Evolutionary conservation across 64 coral and sea anemone genomes (phyloP).

Genomic region (Montipora efflorescens): DNA sequence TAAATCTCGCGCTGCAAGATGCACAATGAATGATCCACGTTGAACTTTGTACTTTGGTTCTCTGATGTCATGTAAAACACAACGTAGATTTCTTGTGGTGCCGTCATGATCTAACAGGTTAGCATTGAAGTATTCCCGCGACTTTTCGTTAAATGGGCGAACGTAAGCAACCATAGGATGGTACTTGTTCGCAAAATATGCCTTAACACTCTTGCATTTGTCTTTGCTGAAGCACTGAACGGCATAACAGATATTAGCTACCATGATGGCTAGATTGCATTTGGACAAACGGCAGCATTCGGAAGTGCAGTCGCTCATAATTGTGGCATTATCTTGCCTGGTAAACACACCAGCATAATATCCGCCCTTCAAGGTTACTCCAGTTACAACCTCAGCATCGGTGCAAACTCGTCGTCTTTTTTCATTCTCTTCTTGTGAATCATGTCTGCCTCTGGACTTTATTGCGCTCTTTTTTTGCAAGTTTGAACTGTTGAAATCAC

Average conservation of each 20-base stretch:
- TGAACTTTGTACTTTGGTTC: constrained; percentile 1
- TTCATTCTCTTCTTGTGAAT: background rate
- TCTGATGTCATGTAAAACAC: constrained; percentile 14
- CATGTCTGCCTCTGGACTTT: background rate
- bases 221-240: constrained; percentile 52
- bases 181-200: constrained; percentile 52
- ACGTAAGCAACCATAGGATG: constrained; percentile 49
- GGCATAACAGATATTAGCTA: constrained; percentile 1
- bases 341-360: constrained; percentile 46
- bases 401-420: background rate
- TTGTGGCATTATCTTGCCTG: background rate
- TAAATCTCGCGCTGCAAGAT: constrained; percentile 2
- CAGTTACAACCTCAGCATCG: background rate
- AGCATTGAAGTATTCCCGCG: background rate
- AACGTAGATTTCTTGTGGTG: background rate
- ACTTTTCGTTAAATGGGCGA: background rate
- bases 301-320: background rate
- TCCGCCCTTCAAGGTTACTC: constrained; percentile 22
- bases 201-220: constrained; percentile 38
- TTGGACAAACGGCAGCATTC: constrained; percentile 2
- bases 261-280: constrained; percentile 37
- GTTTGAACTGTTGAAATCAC: background rate
- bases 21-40: background rate
- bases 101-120: background rate
- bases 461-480: background rate